Evolutionary conservation across 2,113 vertebrate genomes (phyloP).

Genomic region (Hippocampus comes): DNA sequence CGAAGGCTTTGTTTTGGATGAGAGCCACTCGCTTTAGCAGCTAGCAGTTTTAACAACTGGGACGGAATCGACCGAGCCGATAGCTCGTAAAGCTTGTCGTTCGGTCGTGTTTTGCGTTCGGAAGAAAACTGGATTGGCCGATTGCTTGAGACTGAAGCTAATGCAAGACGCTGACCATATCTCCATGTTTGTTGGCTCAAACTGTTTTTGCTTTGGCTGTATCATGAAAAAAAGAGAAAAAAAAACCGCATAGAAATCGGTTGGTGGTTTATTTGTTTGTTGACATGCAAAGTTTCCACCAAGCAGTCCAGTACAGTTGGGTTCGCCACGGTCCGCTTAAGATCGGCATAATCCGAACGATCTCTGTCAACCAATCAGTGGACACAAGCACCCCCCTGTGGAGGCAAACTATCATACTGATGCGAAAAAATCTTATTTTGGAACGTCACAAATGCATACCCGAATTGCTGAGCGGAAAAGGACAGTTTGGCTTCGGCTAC

Average conservation of each 20-base stretch:
- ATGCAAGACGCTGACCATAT: neutral
- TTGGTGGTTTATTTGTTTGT: conserved; percentile 58
- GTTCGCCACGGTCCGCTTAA: neutral
- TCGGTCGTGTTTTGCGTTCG: neutral
- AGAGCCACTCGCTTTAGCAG: neutral
- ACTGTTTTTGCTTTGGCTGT: conserved; percentile 77
- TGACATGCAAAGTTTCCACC: neutral
- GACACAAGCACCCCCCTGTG: neutral
- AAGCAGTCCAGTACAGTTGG: neutral
- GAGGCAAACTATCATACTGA: neutral
- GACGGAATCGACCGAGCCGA: neutral
- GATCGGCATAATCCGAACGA: neutral
- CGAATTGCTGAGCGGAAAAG: no score
- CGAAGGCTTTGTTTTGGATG: neutral
- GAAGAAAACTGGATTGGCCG: neutral
- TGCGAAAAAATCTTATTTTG: neutral
- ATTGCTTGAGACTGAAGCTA: neutral
- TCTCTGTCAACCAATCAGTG: neutral
- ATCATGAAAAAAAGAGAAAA: conserved; percentile 49
- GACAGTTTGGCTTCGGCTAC: no score
- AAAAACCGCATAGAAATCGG: conserved; percentile 10
- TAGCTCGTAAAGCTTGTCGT: neutral
- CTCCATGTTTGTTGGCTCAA: neutral
- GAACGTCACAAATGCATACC: no score
- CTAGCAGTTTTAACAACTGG: neutral